phyloP scores from a whole-genome alignment of 2,113 vertebrate species.

The Gallinago media region DNA sequence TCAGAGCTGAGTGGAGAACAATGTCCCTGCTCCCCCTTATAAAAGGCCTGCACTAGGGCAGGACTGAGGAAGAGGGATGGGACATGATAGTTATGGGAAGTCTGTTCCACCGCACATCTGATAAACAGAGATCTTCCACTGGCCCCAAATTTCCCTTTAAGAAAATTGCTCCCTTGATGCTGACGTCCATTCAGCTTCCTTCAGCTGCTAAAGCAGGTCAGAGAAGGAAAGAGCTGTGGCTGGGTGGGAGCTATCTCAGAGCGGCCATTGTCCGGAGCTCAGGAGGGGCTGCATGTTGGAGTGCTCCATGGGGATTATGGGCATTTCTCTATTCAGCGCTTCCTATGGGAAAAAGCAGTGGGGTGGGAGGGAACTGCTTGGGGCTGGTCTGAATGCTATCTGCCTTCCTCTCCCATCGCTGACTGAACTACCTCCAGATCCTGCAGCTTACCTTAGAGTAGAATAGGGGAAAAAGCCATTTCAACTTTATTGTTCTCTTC shows the following conservation, averaged over 20 bases:
- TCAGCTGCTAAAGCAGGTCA: conserved; percentile 60
- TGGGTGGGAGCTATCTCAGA: conserved; percentile 32
- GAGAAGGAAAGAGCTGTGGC: conserved; percentile 53
- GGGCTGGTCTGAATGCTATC: conserved; percentile 51
- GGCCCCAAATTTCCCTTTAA: conserved; percentile 41
- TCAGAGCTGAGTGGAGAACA: not conserved
- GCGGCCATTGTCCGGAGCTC: conserved; percentile 71
- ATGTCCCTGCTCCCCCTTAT: not conserved
- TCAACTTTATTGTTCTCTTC: conserved; percentile 45
- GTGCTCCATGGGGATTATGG: conserved; percentile 75
- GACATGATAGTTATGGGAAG: conserved; percentile 44
- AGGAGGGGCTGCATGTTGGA: conserved; percentile 59
- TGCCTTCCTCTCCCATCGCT: conserved; percentile 49
- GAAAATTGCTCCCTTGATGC: conserved; percentile 62
- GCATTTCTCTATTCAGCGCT: conserved; percentile 79
- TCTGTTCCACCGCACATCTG: conserved; percentile 26
- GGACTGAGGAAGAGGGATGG: conserved; percentile 18
- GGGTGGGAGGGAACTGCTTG: conserved; percentile 69
- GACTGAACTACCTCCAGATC: conserved; percentile 27
- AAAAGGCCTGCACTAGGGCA: not conserved
- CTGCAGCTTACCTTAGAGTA: conserved; percentile 45
- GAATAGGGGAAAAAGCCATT: conserved; percentile 35
- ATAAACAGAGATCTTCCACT: conserved; percentile 50
- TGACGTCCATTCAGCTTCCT: conserved; percentile 67
- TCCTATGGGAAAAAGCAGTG: conserved; percentile 80